Evolutionary conservation across 2,888 invertebrate genomes (phyloP).

Genomic region (Cephus pygmeus): DNA sequence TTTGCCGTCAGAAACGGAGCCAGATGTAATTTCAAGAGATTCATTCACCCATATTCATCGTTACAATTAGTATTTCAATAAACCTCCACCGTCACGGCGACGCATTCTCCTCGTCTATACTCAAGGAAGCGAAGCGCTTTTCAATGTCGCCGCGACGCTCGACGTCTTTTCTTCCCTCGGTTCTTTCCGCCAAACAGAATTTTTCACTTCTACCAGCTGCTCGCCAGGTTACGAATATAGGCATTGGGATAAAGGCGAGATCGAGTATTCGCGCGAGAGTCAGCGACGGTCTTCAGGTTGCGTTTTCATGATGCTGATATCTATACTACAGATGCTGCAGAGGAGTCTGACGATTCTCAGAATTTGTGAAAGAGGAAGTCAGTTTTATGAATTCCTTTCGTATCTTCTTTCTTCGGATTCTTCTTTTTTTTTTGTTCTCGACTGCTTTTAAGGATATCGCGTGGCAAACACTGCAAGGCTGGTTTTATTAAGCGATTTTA

Average conservation of each 20-base stretch:
- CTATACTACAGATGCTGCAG: background rate
- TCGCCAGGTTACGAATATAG: too few relatives aligned
- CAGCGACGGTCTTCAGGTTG: background rate
- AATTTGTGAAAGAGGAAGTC: background rate
- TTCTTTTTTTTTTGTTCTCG: too few relatives aligned
- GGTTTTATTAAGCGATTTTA: background rate
- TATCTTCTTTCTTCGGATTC: background rate
- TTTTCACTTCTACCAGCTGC: background rate
- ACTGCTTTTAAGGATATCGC: background rate
- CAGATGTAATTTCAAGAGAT: conserved; percentile 28
- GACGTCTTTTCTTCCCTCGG: background rate
- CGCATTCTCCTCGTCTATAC: background rate
- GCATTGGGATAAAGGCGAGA: background rate
- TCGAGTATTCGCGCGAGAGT: background rate
- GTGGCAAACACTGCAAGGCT: background rate
- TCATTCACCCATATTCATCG: conserved; percentile 31
- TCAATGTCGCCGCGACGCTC: background rate
- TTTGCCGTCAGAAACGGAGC: background rate
- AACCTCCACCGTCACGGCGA: background rate
- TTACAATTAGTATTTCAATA: conserved; percentile 32
- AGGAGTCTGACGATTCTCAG: background rate
- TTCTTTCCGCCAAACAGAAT: background rate
- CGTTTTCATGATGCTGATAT: background rate
- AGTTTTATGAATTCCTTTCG: background rate
- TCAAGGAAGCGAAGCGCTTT: background rate